Evolutionary conservation across 2,888 invertebrate species (phyloP).

Genomic region (Xanthia icteritia): DNA sequence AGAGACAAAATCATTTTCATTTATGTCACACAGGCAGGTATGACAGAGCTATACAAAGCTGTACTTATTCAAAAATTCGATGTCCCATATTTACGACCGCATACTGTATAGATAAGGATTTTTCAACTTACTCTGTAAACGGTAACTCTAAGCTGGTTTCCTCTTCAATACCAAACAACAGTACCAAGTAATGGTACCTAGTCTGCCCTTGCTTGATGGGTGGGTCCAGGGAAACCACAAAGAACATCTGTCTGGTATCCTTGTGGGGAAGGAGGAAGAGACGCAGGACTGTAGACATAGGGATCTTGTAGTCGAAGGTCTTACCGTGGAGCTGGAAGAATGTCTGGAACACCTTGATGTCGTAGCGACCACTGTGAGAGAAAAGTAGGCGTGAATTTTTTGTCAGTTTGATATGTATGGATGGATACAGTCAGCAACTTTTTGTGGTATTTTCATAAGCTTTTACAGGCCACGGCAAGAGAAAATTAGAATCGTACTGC

Average conservation of each 20-base stretch:
- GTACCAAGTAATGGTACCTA: slow-evolving; percentile 98
- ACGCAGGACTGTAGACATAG: slow-evolving; percentile 98
- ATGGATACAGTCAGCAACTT: neutral
- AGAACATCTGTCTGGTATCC: slow-evolving; percentile 99
- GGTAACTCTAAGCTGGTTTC: slow-evolving; percentile 97
- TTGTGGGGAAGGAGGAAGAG: slow-evolving; percentile 98
- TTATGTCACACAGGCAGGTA: neutral
- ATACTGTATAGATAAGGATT: neutral
- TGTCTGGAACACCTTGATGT: slow-evolving; percentile 97
- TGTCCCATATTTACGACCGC: neutral
- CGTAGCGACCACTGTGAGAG: slow-evolving; percentile 96
- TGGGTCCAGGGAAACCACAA: slow-evolving; percentile 99
- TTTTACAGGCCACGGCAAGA: neutral
- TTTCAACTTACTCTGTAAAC: slow-evolving; percentile 94
- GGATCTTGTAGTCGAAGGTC: slow-evolving; percentile 99
- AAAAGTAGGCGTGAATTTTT: slow-evolving; percentile 62
- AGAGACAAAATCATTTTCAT: neutral
- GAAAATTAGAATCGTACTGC: neutral
- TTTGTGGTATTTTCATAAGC: neutral
- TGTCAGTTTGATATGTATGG: neutral
- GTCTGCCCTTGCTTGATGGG: slow-evolving; percentile 99
- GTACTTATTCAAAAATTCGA: neutral
- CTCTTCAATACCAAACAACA: slow-evolving; percentile 98
- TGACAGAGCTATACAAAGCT: neutral
- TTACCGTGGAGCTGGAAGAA: slow-evolving; percentile 95